Base-by-base conservation (phyloP, 1,140 invertebrate genomes). In the Zaprionus capensis region DNA sequence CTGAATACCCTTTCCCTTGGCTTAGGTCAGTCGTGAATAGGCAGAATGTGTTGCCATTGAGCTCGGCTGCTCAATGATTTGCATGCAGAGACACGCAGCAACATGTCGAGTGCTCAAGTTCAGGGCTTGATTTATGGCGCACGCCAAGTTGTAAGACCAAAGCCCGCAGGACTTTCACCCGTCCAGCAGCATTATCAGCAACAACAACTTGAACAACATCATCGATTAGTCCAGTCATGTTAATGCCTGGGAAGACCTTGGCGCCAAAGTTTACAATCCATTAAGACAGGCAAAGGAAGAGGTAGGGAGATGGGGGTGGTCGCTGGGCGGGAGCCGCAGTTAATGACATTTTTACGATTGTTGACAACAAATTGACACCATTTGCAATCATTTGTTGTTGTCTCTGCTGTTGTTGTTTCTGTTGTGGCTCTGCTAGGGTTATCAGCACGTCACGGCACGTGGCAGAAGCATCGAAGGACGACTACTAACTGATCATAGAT, bases 351-450 rank as follows among this genome's bases (percentile, higher is more conserved):
- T 87, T 81, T 88, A 87, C 71, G 85, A 88, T 90, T 84, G 84
- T 84, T 81, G 74, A 88, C 83, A 83, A 87, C 84, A 87, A 87
- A 88, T 88, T 88, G 83, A 87, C 84, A 87, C 81, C 41, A 87
- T 87, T 87, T 87, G 84, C 88, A 83, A 81, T 66, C 64, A 64
- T 80, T 70, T 64, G 59, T 68, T 83, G 55, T 75, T 51, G 41
- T 46, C 15, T 41, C 38, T 15, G 7, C 38, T 15, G 7, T 53
- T 53, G 49, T 26, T 61, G 17, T 49, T 44, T 22, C 65, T 71
- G 20, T 67, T 56, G 44, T 58, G 24, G 38, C 12, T 56, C 44
- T 49, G 51, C 46, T 46, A 68, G 80, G 78, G 66, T 81, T 82
- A 81, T 90, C 81, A 69, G 53, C 51, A 53, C 55, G 46, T 9